Evolutionary conservation across 2,888 invertebrate species (phyloP).

Genomic region (Hirtodrosophila histrioides): DNA sequence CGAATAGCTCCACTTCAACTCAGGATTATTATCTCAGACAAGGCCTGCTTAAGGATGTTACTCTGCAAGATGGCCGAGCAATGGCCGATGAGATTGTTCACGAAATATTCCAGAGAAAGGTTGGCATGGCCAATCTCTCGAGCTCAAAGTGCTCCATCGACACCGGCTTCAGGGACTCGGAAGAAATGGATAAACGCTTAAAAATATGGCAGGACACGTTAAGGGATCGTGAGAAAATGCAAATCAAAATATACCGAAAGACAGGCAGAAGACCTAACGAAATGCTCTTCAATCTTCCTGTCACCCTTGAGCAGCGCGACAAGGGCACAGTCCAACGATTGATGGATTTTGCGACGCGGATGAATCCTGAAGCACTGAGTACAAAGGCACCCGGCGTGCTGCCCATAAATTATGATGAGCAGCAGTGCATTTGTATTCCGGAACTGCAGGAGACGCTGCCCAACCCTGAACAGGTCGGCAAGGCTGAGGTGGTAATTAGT

Average conservation of each 20-base stretch:
- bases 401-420: conserved; percentile 26
- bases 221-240: conserved; percentile 55
- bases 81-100: conserved; percentile 40
- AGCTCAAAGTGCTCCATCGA: conserved; percentile 21
- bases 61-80: conserved; percentile 11
- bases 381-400: conserved; percentile 21
- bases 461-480: conserved; percentile 44
- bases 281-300: conserved; percentile 70
- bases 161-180: conserved; percentile 21
- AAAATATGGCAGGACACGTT: conserved; percentile 71
- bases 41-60: conserved; percentile 10
- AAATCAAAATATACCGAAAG: conserved; percentile 46
- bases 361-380: conserved; percentile 55
- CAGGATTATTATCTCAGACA: rapidly evolving
- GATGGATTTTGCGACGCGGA: conserved; percentile 69
- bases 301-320: conserved; percentile 66
- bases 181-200: conserved; percentile 69
- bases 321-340: conserved; percentile 69
- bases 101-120: conserved; percentile 25
- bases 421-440: conserved; percentile 28
- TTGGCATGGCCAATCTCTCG: conserved; percentile 9
- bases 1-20: conserved; percentile 13
- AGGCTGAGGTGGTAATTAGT: conserved; percentile 59
- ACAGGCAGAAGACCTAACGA: conserved; percentile 54
- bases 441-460: conserved; percentile 72